Base-by-base conservation (phyloP, 2,113 vertebrate genomes). In the Euleptes europaea region DNA sequence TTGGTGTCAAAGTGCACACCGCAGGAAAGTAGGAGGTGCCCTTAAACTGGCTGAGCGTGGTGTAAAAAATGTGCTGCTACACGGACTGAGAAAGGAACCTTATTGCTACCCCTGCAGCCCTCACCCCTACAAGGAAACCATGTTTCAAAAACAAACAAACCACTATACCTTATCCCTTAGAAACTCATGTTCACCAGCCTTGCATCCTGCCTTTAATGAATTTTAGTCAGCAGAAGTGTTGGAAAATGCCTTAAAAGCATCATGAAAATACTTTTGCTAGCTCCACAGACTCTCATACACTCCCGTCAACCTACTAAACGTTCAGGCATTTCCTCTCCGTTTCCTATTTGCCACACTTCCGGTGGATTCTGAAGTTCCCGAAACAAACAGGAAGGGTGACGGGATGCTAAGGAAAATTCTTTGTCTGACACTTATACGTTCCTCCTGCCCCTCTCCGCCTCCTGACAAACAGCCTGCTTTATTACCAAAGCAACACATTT, bases 351-450 rank as follows among this genome's bases (percentile, higher is more conserved):
- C 54, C 76, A 72, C 65, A 82, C 71, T 87, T 78, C 66, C 81
- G 72, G 76, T 66, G 26, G 10, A 78, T 54, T 38, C 70, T 28
- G 26, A 83, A 78, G 69, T 83, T 83, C 33, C 21, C 73, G 76
- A 83, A 83, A 83, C 73, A 87, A 80, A 87, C 75, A 82, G 19
- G 87, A 92, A 93, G 90, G 38, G 2, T 71, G 12, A 88, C 85
- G 84, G 81, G 33, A 63, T 71, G 85, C 67, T 78, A 49, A 87
- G 74, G n/a, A 78, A 78, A 73, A 47, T 31, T 40, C 44, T 73
- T n/a, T 73, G 74, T 65, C 23, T 79, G 81, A 57, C 44, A 42
- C 81, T 83, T 84, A 14, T 49, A 49, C 28, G 28, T 69, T 13
- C 67, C 28, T 49, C 14, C 42, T 66, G 14, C 42, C 38, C 54